phyloP scores from a whole-genome alignment of 2,797 vertebrate species.

The Hafferia zeledoni region DNA sequence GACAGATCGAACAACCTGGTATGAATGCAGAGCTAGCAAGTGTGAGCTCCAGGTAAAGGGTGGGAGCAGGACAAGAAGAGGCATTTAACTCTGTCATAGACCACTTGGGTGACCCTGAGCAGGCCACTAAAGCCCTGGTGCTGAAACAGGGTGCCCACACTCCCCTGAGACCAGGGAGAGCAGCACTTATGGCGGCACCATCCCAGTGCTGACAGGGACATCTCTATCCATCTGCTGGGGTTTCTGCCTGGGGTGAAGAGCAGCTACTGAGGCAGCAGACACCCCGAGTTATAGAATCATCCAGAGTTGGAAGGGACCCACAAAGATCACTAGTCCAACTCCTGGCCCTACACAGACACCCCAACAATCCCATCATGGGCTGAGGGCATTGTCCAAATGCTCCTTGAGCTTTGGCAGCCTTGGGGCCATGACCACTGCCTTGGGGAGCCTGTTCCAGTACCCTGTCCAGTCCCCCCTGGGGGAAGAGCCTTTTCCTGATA shows the following conservation, averaged over 20 bases:
- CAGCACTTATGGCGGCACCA: neutral
- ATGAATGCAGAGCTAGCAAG: neutral
- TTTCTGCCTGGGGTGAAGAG: neutral
- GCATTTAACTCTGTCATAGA: neutral
- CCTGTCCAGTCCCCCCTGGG: neutral
- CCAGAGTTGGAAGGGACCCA: neutral
- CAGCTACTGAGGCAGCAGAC: neutral
- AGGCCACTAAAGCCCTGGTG: neutral
- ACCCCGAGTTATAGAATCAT: neutral
- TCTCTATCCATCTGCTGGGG: neutral
- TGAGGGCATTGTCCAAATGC: accelerated
- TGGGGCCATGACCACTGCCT: accelerated
- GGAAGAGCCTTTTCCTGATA: accelerated
- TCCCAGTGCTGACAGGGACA: neutral
- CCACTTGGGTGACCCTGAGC: neutral
- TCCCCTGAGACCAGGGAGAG: neutral
- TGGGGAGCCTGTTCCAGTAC: neutral
- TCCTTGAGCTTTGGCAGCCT: neutral
- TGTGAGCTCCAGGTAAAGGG: neutral
- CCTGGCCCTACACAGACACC: neutral
- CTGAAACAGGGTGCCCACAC: neutral
- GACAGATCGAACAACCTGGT: neutral
- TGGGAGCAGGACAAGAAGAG: neutral
- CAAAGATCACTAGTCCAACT: neutral
- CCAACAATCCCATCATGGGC: neutral